A percentile compares a stretch with the other conserved stretches of the same genome.
These are phyloP conservation scores for Delichon dasypus DNA, from an alignment of 2,797 vertebrate genomes.

Conservation along the genomic window DNA sequence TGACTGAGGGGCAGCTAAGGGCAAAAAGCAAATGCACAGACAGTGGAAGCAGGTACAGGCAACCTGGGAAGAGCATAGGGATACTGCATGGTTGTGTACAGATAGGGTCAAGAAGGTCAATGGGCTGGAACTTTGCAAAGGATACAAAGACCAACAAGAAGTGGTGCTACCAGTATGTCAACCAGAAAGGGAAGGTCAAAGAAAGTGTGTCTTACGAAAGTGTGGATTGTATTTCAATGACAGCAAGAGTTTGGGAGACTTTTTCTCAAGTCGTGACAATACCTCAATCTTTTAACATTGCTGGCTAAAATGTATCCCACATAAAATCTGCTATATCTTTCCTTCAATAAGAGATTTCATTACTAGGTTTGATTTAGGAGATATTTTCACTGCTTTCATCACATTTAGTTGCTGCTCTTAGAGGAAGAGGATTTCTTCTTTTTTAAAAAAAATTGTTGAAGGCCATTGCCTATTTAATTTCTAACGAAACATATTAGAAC, in stretches of 20 bases:
- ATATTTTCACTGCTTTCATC: not conserved
- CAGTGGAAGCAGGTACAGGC: not conserved
- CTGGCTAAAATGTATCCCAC: not conserved
- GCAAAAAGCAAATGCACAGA: not conserved
- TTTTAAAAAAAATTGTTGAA: not conserved
- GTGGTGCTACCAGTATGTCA: not conserved
- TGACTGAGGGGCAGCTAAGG: not conserved
- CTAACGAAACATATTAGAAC: not conserved
- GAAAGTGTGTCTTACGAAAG: not conserved
- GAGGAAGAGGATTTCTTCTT: not conserved
- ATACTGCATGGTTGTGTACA: not conserved
- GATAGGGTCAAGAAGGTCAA: not conserved
- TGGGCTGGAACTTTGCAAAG: not conserved
- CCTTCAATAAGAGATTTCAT: not conserved
- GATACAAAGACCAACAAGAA: not conserved
- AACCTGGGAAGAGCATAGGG: not conserved
- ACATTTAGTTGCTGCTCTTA: not conserved
- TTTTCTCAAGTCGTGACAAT: not conserved
- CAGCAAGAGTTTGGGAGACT: not conserved
- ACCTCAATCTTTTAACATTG: not conserved
- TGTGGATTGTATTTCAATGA: not conserved
- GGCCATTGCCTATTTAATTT: not conserved
- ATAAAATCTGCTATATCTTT: not conserved
- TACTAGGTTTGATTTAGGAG: not conserved
- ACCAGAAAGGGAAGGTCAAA: not conserved